Evolutionary conservation across 2,888 invertebrate species (phyloP).

Genomic region (Oxytorus armatus): DNA sequence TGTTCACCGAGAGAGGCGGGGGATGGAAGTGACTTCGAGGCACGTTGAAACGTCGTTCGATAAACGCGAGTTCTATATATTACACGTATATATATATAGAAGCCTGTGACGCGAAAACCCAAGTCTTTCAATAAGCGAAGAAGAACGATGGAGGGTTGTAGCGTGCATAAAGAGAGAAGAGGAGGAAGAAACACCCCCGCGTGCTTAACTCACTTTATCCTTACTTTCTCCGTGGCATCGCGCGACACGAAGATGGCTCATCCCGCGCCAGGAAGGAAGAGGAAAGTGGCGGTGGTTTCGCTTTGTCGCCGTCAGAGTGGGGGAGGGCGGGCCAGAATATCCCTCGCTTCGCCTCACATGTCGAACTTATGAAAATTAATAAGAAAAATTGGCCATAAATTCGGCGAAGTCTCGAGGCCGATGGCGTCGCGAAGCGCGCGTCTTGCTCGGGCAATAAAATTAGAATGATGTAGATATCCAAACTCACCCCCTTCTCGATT

Average conservation of each 20-base stretch:
- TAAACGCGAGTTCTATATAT: conserved; percentile 9
- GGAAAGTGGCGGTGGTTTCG: conserved; percentile 58
- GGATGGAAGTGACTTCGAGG: conserved; percentile 19
- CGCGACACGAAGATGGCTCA: conserved; percentile 20
- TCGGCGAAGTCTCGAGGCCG: conserved; percentile 71
- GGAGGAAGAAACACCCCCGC: conserved; percentile 29
- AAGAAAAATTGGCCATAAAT: conserved; percentile 84
- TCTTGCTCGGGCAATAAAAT: conserved; percentile 81
- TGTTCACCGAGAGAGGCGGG: conserved; percentile 37
- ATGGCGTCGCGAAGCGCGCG: conserved; percentile 70
- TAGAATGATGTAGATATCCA: conserved; percentile 81
- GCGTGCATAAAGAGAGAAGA: conserved; percentile 25
- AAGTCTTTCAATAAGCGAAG: conserved; percentile 67
- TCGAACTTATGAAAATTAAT: conserved; percentile 84
- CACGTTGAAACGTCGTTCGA: conserved; percentile 26
- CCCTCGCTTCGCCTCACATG: conserved; percentile 75
- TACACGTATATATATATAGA: not conserved
- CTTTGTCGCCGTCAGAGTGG: conserved; percentile 76
- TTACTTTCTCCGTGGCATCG: conserved; percentile 61
- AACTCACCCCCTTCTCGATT: conserved; percentile 25
- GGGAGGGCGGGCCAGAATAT: conserved; percentile 54
- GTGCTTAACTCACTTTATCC: conserved; percentile 42
- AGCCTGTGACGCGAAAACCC: conserved; percentile 32
- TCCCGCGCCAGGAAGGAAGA: not conserved
- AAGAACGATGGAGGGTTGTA: conserved; percentile 21